Conservation (phyloP, 2,888 invertebrate genomes). For the Mongoloraphidia duomilia region DNA sequence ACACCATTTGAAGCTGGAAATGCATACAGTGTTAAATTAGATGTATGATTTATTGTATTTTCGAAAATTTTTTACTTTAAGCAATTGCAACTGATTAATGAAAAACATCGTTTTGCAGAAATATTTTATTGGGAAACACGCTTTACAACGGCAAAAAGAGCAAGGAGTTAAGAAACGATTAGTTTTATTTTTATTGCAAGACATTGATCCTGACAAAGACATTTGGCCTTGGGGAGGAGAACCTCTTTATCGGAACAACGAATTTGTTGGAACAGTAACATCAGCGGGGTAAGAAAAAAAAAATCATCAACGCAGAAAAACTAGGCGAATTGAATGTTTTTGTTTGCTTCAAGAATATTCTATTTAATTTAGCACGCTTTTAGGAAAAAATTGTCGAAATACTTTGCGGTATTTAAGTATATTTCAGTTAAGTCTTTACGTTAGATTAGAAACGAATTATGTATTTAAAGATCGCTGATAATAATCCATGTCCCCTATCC, state of each 20-base stretch:
- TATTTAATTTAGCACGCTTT: too few relatives aligned
- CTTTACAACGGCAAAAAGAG: slow-evolving; percentile 42
- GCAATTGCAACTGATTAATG: background rate
- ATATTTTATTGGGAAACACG: slow-evolving; percentile 51
- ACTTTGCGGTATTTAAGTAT: background rate
- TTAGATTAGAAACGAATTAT: too few relatives aligned
- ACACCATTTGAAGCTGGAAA: slow-evolving; percentile 50
- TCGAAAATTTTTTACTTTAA: background rate
- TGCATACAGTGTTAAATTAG: slow-evolving; percentile 40
- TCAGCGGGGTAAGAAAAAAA: slow-evolving; percentile 38
- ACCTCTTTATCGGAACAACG: slow-evolving; percentile 48
- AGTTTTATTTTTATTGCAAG: slow-evolving; percentile 46
- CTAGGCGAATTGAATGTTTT: too few relatives aligned
- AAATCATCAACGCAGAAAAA: background rate
- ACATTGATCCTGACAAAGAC: slow-evolving; percentile 45
- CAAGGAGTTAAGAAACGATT: slow-evolving; percentile 44
- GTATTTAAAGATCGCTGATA: too few relatives aligned
- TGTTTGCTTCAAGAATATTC: too few relatives aligned
- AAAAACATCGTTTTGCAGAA: slow-evolving; percentile 24
- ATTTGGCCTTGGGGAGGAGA: slow-evolving; percentile 59
- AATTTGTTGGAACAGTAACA: slow-evolving; percentile 49
- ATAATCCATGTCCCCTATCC: too few relatives aligned
- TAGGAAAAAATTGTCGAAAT: too few relatives aligned
- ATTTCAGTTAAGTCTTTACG: too few relatives aligned
- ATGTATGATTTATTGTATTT: slow-evolving; percentile 2